These are phyloP conservation scores for Zaprionus ghesquierei DNA, from an alignment of 1,140 invertebrate species.

Conservation along the genomic window DNA sequence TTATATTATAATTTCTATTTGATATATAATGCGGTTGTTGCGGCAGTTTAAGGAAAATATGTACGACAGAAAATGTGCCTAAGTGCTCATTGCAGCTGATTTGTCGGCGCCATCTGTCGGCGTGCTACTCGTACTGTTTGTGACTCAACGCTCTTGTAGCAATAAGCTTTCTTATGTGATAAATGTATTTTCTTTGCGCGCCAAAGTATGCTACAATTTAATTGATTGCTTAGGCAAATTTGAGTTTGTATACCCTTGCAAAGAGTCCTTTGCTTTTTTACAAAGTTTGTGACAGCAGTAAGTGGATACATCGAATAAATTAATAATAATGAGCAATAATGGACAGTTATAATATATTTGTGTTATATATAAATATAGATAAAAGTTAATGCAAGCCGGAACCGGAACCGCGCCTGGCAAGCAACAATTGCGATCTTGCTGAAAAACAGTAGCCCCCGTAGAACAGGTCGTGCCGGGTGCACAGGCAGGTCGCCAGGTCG, in stretches of 20 bases:
- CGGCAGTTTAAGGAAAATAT: too few relatives aligned
- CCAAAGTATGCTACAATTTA: not conserved
- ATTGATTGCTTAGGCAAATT: not conserved
- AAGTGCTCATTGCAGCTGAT: too few relatives aligned
- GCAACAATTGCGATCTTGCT: not conserved
- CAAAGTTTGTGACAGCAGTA: not conserved
- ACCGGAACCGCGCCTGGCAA: not conserved
- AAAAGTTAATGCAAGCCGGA: not conserved
- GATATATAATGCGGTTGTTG: too few relatives aligned
- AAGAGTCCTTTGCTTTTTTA: not conserved
- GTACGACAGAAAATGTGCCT: too few relatives aligned
- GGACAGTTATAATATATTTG: too few relatives aligned
- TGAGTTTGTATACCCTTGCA: not conserved
- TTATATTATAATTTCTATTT: too few relatives aligned
- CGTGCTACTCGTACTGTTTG: not conserved
- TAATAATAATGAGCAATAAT: not conserved
- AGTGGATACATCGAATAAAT: not conserved
- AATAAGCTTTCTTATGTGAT: not conserved
- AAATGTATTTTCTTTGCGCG: not conserved
- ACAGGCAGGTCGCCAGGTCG: not conserved
- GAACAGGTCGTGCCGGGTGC: not conserved
- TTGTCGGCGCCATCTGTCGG: not conserved
- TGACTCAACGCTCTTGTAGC: not conserved
- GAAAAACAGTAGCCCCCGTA: not conserved
- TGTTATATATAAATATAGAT: not conserved